Conservation (phyloP, 2,797 vertebrate genomes). For the Chlorospingus semifuscus region DNA sequence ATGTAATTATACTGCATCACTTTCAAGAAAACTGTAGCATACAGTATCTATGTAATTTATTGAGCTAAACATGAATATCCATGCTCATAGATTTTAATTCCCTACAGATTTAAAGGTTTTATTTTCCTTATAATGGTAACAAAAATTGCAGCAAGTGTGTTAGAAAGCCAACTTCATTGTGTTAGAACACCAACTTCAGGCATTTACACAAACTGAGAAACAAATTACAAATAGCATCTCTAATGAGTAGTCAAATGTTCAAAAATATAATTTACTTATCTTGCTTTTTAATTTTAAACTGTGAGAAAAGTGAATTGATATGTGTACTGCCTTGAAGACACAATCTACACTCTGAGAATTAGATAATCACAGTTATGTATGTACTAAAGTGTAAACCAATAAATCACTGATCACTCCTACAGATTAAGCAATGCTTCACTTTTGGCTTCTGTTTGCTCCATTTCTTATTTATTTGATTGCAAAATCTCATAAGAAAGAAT, state of each 20-base stretch:
- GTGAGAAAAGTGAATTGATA: not conserved
- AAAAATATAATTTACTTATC: slow-evolving; percentile 1
- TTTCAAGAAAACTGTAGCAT: not conserved
- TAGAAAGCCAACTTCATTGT: not conserved
- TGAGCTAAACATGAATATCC: not conserved
- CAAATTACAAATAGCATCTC: not conserved
- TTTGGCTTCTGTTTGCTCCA: not conserved
- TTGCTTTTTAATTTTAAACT: not conserved
- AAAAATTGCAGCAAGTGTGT: not conserved
- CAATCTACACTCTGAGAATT: not conserved
- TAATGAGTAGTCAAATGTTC: not conserved
- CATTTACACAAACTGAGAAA: not conserved
- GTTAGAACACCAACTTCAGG: not conserved
- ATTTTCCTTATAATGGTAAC: not conserved
- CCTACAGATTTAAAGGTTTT: not conserved
- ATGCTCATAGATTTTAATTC: not conserved
- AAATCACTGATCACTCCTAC: not conserved
- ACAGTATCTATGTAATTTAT: not conserved
- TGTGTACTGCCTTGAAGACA: not conserved
- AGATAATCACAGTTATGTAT: not conserved
- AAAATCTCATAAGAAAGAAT: not conserved
- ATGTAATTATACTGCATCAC: not conserved
- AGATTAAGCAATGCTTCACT: not conserved
- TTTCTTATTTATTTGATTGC: not conserved
- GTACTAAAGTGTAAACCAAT: not conserved